phyloP scores from a whole-genome alignment of 2,797 vertebrate species.

The Melopsittacus undulatus region DNA sequence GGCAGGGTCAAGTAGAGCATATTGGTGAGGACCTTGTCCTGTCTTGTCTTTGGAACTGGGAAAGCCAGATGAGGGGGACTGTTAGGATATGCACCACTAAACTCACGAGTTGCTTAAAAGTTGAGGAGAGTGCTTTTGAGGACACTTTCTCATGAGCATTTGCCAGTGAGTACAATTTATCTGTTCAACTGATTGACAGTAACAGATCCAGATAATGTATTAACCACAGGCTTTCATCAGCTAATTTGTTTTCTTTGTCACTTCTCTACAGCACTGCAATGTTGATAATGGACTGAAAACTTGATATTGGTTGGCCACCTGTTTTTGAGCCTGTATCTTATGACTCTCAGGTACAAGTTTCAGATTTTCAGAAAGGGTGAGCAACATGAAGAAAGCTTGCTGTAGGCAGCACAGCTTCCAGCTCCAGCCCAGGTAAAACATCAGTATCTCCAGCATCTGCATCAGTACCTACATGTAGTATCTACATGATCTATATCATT shows the following conservation, averaged over 20 bases:
- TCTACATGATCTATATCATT: background rate
- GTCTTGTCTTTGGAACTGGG: background rate
- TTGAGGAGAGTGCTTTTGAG: background rate
- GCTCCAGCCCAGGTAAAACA: background rate
- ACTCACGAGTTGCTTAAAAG: background rate
- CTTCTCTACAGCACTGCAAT: background rate
- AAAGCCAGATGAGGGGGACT: background rate
- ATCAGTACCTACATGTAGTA: background rate
- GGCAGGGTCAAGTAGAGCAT: background rate
- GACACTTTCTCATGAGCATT: background rate
- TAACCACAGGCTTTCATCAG: background rate
- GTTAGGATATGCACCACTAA: background rate
- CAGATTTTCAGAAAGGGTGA: background rate
- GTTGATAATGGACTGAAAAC: background rate
- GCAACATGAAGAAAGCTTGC: fast-evolving
- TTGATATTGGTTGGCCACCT: background rate
- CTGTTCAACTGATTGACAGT: background rate
- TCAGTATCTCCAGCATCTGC: background rate
- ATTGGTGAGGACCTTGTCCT: background rate
- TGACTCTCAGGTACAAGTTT: background rate
- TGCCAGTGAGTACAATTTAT: background rate
- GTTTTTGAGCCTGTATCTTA: background rate
- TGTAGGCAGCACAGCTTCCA: background rate
- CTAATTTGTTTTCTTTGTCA: background rate
- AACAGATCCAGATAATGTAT: background rate